These are phyloP conservation scores for Ylistrum balloti DNA, from an alignment of 1,140 invertebrate genomes.

Conservation along the genomic window DNA sequence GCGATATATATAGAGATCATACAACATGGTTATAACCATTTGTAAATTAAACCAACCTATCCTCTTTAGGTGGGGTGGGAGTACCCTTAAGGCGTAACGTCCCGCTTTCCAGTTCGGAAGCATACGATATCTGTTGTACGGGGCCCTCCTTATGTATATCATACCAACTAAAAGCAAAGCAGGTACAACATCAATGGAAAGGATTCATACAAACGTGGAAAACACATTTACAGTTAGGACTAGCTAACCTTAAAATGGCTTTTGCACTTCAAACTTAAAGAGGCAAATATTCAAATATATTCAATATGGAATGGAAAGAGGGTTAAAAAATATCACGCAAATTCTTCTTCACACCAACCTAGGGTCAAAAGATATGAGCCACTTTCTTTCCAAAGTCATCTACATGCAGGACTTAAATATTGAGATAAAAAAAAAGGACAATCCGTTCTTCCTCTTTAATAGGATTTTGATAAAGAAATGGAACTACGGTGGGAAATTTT, in stretches of 20 bases:
- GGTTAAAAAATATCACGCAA: too few species aligned
- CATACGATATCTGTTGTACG: constrained; percentile 80
- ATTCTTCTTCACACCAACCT: too few species aligned
- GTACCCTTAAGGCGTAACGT: constrained; percentile 65
- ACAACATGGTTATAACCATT: not conserved
- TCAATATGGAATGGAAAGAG: too few species aligned
- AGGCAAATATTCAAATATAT: too few species aligned
- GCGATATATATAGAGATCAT: not conserved
- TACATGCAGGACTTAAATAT: not conserved
- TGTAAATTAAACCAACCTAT: not conserved
- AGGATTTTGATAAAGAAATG: not conserved
- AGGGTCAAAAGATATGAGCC: not conserved
- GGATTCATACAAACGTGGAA: not conserved
- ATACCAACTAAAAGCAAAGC: constrained; percentile 72
- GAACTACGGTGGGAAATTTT: not conserved
- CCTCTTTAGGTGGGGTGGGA: not conserved
- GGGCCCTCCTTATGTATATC: constrained; percentile 78
- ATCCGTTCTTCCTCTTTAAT: not conserved
- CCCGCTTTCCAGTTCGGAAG: constrained; percentile 76
- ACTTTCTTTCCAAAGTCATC: not conserved
- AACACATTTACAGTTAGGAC: not conserved
- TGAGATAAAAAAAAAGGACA: not conserved
- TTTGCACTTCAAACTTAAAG: not conserved
- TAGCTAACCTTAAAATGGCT: not conserved
- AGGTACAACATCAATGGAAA: not conserved